Percentiles rank a stretch among this genome's conserved stretches.
Evolutionary conservation across 2,113 vertebrate genomes (phyloP).

Genomic region (Pavo muticus): DNA sequence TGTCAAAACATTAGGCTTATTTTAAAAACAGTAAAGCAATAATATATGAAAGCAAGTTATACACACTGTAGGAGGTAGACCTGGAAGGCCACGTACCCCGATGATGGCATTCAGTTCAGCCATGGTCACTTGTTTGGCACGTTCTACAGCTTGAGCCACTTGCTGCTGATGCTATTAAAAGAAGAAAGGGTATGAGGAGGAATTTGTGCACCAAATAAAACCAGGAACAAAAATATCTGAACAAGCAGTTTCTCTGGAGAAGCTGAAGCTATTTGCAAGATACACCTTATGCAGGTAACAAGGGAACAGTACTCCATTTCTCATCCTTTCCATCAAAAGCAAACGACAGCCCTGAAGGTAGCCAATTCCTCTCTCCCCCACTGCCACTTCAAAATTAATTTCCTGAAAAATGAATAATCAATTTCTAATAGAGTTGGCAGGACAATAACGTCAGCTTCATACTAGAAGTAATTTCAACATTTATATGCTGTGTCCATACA

Average conservation of each 20-base stretch:
- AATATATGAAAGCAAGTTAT: conserved; percentile 90
- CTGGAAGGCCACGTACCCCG: conserved; percentile 96
- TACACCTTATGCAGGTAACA: neutral
- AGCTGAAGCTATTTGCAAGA: neutral
- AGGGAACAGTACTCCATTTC: neutral
- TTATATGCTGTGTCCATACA: neutral
- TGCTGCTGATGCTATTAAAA: conserved; percentile 93
- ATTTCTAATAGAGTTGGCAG: neutral
- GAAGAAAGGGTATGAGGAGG: neutral
- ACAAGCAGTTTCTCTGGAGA: neutral
- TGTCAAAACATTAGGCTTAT: neutral
- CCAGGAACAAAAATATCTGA: neutral
- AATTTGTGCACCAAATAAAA: neutral
- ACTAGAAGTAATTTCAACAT: neutral
- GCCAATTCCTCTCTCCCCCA: neutral
- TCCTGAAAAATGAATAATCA: neutral
- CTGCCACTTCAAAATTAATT: neutral
- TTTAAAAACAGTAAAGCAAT: conserved; percentile 72
- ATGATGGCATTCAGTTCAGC: conserved; percentile 97
- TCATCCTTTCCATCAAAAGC: neutral
- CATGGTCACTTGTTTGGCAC: conserved; percentile 99
- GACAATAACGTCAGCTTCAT: neutral
- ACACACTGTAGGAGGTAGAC: conserved; percentile 95
- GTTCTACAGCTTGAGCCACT: conserved; percentile 96
- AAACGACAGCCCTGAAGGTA: neutral